A percentile compares a stretch with the other conserved stretches of the same genome.
These are phyloP conservation scores for Pholis gunnellus DNA, from an alignment of 2,113 vertebrate genomes.

Conservation along the genomic window DNA sequence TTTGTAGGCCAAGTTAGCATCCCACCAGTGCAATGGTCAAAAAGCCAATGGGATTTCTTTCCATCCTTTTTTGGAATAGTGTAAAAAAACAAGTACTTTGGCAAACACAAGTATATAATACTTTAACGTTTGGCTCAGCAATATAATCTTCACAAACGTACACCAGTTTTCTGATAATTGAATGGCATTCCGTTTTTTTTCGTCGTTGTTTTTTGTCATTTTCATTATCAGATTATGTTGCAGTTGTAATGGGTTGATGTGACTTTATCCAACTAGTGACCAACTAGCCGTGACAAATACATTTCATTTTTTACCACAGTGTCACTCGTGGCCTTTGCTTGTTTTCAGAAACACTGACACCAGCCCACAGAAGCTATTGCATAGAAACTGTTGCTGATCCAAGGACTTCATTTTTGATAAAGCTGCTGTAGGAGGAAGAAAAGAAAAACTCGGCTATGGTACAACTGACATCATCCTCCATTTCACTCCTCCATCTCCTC, in stretches of 20 bases:
- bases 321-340: too few species aligned
- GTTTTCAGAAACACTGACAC: not conserved
- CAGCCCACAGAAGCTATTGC: not conserved
- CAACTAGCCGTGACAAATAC: too few species aligned
- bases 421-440: conserved; percentile 26
- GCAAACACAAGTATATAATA: too few species aligned
- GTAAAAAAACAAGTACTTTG: not conserved
- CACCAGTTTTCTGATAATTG: too few species aligned
- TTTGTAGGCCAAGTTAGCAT: not conserved
- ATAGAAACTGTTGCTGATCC: not conserved
- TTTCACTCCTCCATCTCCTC: conserved; percentile 34
- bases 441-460: conserved; percentile 1
- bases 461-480: conserved; percentile 24
- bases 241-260: too few species aligned
- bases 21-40: not conserved
- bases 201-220: not conserved
- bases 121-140: too few species aligned
- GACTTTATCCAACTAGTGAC: too few species aligned
- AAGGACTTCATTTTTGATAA: not conserved
- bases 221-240: not conserved
- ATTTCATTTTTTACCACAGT: too few species aligned
- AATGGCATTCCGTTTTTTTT: too few species aligned
- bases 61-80: not conserved
- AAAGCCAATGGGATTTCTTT: not conserved
- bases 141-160: too few species aligned